Evolutionary conservation across 2,113 vertebrate species (phyloP).

Genomic region (Girardinichthys multiradiatus): DNA sequence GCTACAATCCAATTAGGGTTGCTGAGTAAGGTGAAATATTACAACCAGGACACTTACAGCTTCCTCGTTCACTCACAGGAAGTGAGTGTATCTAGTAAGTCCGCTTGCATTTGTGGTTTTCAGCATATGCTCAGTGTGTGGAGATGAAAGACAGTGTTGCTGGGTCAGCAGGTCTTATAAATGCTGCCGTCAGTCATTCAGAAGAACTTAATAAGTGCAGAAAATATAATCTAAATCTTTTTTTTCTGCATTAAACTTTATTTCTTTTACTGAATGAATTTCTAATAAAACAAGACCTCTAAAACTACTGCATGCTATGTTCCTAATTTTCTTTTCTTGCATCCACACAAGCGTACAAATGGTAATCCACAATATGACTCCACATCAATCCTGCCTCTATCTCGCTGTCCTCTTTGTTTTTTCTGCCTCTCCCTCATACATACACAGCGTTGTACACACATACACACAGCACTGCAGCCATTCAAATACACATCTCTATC

Average conservation of each 20-base stretch:
- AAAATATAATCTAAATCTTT: conserved; percentile 37
- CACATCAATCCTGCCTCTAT: conserved; percentile 41
- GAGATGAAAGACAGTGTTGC: conserved; percentile 50
- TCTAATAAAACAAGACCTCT: conserved; percentile 15
- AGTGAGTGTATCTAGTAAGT: conserved; percentile 24
- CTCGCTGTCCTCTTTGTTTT: conserved; percentile 47
- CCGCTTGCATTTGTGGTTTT: conserved; percentile 38
- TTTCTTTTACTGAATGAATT: conserved; percentile 10
- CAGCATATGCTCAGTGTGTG: conserved; percentile 45
- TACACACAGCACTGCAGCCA: conserved; percentile 41
- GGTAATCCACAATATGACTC: conserved; percentile 57
- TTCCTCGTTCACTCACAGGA: conserved; percentile 27
- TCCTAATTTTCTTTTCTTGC: conserved; percentile 4
- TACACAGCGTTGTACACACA: conserved; percentile 56
- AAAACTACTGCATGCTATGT: not conserved
- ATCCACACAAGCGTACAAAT: conserved; percentile 17
- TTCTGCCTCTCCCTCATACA: conserved; percentile 54
- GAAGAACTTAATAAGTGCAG: conserved; percentile 42
- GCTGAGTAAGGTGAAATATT: conserved; percentile 25
- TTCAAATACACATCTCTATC: conserved; percentile 77
- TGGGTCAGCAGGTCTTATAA: conserved; percentile 59
- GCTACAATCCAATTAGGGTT: not conserved
- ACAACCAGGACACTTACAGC: conserved; percentile 11
- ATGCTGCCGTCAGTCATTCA: conserved; percentile 45
- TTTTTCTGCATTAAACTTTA: conserved; percentile 26